Evolutionary conservation across 2,797 vertebrate genomes (phyloP), one percentile per base, ranked within the genome.

Genomic region (Microctenopoma steveboyesi): DNA sequence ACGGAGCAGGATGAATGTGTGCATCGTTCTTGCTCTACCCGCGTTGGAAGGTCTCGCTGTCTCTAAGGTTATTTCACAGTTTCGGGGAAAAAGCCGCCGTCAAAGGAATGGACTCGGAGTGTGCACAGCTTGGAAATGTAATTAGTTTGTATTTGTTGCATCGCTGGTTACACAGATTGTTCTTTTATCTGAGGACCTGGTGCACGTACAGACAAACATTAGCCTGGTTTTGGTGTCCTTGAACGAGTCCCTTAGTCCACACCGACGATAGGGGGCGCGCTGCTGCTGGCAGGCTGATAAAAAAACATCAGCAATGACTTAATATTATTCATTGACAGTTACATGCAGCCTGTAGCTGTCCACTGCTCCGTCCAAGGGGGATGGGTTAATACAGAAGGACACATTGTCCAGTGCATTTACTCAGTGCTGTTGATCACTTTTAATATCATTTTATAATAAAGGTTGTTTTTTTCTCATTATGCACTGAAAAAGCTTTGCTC

Each of bases 111-210:
- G 54, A 75, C 33, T 62, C 42, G 0, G 45, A 70, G 71, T 10
- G 47, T 48, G 68, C 53, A 58, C 58, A 64, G 68, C 69, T 66
- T 56, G 52, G 64, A 68, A 75, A 35, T 7, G 16, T 14, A 55
- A 84, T 88, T 82, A 83, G 80, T 83, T 86, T 80, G 69, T 75
- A 62, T 82, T 81, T 76, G 74, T 76, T 81, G 74, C 64, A 54
- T 71, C 47, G 10, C 57, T 11, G 68, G 62, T 59, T 64, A 48
- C 50, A 54, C 67, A 51, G 15, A 16, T 60, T 58, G 52, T 60
- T 74, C 49, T 80, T 60, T 5, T 61, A 39, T 45, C 33, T 25
- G 43, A 74, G 62, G 52, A 71, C 27, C 48, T 46, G 64, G 45
- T 53, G 52, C 37, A 47, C 56, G 40, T 39, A 57, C 62, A 25